Evolutionary conservation across 2,113 vertebrate genomes (phyloP).

Genomic region (Nasalis larvatus): DNA sequence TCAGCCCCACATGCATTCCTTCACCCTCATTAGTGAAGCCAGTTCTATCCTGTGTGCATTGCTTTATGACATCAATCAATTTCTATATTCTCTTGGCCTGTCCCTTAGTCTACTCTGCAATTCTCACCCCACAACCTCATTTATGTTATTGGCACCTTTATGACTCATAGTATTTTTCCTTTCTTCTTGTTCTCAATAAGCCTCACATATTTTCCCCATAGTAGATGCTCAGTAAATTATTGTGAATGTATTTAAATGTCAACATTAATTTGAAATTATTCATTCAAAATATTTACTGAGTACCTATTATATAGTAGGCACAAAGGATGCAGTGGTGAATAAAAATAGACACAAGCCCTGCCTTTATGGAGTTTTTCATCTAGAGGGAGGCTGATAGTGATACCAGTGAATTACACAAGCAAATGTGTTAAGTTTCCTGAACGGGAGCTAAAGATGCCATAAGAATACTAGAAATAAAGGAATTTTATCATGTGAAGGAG

Average conservation of each 20-base stretch:
- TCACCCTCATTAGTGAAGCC: background rate
- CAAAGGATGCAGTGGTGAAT: background rate
- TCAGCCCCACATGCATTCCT: background rate
- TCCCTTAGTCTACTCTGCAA: background rate
- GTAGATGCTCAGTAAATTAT: background rate
- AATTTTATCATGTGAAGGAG: background rate
- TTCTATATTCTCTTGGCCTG: background rate
- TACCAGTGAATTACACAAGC: background rate
- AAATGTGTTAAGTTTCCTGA: background rate
- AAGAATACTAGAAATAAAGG: background rate
- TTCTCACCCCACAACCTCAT: background rate
- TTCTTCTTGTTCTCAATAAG: background rate
- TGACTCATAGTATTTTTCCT: background rate
- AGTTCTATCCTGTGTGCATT: background rate
- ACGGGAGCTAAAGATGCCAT: background rate
- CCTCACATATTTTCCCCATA: background rate
- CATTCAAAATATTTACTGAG: background rate
- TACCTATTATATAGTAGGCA: background rate
- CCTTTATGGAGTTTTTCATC: background rate
- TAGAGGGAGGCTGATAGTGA: background rate
- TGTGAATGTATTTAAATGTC: background rate
- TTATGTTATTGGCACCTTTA: background rate
- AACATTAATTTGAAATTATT: background rate
- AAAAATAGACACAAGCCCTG: background rate
- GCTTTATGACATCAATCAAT: background rate